Evolutionary conservation across 1,140 invertebrate genomes (phyloP).

Genomic region (Leptinotarsa texana): DNA sequence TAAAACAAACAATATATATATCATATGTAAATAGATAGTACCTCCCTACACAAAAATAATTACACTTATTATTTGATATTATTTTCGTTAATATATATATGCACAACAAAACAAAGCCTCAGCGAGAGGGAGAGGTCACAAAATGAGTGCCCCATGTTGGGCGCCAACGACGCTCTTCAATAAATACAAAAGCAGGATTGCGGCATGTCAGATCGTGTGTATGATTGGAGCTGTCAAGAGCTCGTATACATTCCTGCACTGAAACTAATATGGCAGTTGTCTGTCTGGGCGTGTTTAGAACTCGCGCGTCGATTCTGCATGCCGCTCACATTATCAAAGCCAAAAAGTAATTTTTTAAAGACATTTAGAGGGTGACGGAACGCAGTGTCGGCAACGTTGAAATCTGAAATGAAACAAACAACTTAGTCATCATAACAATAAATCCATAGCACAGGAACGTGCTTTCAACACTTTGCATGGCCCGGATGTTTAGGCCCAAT

Average conservation of each 20-base stretch:
- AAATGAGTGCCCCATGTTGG: background rate
- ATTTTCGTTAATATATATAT: constrained; percentile 23
- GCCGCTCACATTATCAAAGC: constrained; percentile 32
- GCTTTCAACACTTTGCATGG: too few relatives aligned
- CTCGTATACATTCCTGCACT: constrained; percentile 38
- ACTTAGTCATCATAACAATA: too few relatives aligned
- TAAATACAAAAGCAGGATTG: constrained; percentile 22
- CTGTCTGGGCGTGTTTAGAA: constrained; percentile 3
- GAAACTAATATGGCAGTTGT: constrained; percentile 51
- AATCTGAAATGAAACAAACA: constrained; percentile 15
- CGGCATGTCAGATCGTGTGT: constrained; percentile 24
- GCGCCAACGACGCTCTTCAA: constrained; percentile 5
- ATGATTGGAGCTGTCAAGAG: background rate
- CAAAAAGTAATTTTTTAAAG: constrained; percentile 22
- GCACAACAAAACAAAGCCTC: constrained; percentile 25
- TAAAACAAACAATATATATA: constrained; percentile 22
- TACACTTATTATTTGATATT: constrained; percentile 9
- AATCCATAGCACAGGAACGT: too few relatives aligned
- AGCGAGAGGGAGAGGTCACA: background rate
- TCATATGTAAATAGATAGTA: background rate
- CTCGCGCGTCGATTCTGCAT: constrained; percentile 20
- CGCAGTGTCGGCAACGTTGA: constrained; percentile 46
- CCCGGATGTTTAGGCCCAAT: too few relatives aligned
- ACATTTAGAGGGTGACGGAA: constrained; percentile 47
- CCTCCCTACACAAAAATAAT: constrained; percentile 20